These are phyloP conservation scores for Stegodyphus mimosarum DNA, from an alignment of 1,140 invertebrate species.

Conservation along the genomic window DNA sequence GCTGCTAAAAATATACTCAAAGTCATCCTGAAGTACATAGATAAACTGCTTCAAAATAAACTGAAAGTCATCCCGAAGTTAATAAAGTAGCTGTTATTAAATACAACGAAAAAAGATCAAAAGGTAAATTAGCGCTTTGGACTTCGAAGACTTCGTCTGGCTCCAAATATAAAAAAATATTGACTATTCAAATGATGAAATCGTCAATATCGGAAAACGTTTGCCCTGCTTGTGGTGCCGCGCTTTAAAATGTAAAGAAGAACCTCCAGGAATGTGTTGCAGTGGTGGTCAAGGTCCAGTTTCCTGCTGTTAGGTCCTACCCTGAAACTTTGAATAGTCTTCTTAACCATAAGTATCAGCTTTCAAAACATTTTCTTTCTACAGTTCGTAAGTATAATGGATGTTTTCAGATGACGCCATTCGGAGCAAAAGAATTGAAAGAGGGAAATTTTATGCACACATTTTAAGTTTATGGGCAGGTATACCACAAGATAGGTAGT, in stretches of 20 bases:
- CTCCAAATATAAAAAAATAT: background rate
- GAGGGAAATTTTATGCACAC: background rate
- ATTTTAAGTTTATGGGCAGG: background rate
- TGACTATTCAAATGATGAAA: background rate
- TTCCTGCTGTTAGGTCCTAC: background rate
- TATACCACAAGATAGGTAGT: background rate
- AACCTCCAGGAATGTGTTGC: background rate
- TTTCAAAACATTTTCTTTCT: background rate
- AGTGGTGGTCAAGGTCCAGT: background rate
- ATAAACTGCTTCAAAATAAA: background rate
- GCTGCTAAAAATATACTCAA: background rate
- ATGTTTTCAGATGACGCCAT: slow-evolving; percentile 6
- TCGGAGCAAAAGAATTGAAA: background rate
- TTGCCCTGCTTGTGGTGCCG: background rate
- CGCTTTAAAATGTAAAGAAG: background rate
- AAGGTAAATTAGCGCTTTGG: background rate
- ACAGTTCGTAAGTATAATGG: background rate
- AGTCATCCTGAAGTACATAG: background rate
- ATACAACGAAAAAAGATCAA: background rate
- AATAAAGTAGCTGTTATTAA: background rate
- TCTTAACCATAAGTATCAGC: background rate
- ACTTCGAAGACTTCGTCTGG: too few species aligned
- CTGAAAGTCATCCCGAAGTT: background rate
- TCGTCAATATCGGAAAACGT: background rate
- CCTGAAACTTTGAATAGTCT: background rate